Percentiles rank a stretch among this genome's conserved stretches.
These are phyloP conservation scores for Macaria notata DNA, from an alignment of 2,888 invertebrate genomes.

Conservation along the genomic window DNA sequence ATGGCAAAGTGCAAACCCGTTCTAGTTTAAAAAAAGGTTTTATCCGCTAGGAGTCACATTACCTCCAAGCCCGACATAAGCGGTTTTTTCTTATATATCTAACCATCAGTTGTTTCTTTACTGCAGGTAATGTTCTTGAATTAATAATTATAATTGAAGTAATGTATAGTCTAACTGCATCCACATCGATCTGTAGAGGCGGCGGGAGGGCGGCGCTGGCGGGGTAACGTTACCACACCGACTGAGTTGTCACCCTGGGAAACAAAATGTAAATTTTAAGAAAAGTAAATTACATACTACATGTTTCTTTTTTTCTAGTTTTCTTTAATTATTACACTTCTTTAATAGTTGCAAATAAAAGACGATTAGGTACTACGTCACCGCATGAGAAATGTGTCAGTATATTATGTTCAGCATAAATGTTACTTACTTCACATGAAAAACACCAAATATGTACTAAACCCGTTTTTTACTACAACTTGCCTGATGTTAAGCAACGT, in stretches of 20 bases:
- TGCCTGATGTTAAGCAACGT: too few relatives aligned
- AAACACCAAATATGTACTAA: too few relatives aligned
- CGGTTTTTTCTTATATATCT: too few relatives aligned
- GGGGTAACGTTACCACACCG: slow-evolving; percentile 56
- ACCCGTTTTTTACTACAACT: too few relatives aligned
- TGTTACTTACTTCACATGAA: background rate
- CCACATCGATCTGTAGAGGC: slow-evolving; percentile 32
- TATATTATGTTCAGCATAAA: background rate
- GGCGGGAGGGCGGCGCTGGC: slow-evolving; percentile 45
- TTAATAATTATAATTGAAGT: too few relatives aligned
- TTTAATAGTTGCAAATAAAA: background rate
- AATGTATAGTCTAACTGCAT: slow-evolving; percentile 18
- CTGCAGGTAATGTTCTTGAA: too few relatives aligned
- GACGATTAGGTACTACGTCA: background rate
- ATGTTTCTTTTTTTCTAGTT: background rate
- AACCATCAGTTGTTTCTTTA: too few relatives aligned
- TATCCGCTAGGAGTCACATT: too few relatives aligned
- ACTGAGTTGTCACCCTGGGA: slow-evolving; percentile 63
- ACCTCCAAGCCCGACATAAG: too few relatives aligned
- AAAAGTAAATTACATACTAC: background rate
- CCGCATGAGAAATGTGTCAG: background rate
- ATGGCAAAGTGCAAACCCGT: too few relatives aligned
- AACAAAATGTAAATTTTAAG: slow-evolving; percentile 2
- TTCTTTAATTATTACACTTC: too few relatives aligned
- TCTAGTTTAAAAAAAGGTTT: too few relatives aligned